Percentiles rank a stretch among this genome's conserved stretches.
Evolutionary conservation across 2,888 invertebrate species (phyloP).

Genomic region (Coelinius sp.): DNA sequence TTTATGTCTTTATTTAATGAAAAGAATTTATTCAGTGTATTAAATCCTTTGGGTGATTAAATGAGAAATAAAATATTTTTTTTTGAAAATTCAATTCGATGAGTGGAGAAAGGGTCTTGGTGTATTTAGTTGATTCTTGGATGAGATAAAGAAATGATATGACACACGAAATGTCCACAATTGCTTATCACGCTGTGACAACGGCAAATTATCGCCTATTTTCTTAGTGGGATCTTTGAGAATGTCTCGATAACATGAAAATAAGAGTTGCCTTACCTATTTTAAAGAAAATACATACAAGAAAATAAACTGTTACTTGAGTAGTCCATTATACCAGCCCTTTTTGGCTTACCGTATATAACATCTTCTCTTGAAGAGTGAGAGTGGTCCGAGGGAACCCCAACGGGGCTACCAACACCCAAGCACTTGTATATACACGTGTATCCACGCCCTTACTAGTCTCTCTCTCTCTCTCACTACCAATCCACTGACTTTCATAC

Average conservation of each 20-base stretch:
- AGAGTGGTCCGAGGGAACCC: constrained; percentile 7
- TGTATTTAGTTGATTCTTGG: background rate
- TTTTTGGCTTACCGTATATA: constrained; percentile 19
- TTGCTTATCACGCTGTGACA: constrained; percentile 22
- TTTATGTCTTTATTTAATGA: constrained; percentile 4
- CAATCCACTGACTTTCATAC: constrained; percentile 12
- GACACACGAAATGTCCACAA: constrained; percentile 22
- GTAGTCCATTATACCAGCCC: constrained; percentile 36
- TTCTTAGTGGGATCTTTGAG: constrained; percentile 7
- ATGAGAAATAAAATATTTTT: background rate
- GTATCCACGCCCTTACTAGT: constrained; percentile 31
- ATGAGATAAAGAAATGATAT: constrained; percentile 12
- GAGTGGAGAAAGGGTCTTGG: too few relatives aligned
- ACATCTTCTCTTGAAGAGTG: constrained; percentile 23
- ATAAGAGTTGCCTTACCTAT: background rate
- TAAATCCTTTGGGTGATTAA: constrained; percentile 3
- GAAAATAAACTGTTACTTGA: constrained; percentile 31
- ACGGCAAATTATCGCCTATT: background rate
- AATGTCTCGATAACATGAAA: background rate
- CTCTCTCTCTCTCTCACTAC: constrained; percentile 41
- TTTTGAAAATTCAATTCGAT: constrained; percentile 4
- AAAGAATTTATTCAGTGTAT: constrained; percentile 4
- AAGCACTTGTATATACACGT: constrained; percentile 23
- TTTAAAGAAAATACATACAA: constrained; percentile 11
- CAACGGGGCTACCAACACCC: constrained; percentile 19